Conservation (phyloP, 1,140 invertebrate species). For the Elysia chlorotica region DNA sequence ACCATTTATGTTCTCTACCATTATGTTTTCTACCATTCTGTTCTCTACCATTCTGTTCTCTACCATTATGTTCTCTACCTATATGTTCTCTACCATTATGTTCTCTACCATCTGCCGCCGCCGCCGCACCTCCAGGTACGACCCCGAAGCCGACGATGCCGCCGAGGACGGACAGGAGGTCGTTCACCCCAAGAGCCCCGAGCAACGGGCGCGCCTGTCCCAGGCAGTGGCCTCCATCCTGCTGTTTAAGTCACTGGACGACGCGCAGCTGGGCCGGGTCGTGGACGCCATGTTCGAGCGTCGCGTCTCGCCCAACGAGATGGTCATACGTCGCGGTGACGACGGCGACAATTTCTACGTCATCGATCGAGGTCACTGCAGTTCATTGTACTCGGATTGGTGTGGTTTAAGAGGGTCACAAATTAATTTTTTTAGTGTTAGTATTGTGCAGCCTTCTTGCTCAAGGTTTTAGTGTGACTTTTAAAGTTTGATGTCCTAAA, state of each 20-base stretch:
- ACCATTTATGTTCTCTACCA: too few relatives aligned
- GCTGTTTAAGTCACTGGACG: slow-evolving; percentile 87
- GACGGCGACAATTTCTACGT: slow-evolving; percentile 69
- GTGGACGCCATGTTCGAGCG: slow-evolving; percentile 98
- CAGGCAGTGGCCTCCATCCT: slow-evolving; percentile 93
- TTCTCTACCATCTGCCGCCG: too few relatives aligned
- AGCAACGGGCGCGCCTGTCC: slow-evolving; percentile 83
- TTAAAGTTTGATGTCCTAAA: too few relatives aligned
- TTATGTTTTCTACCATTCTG: too few relatives aligned
- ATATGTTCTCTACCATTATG: too few relatives aligned
- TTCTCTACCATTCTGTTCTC: too few relatives aligned
- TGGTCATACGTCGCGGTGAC: slow-evolving; percentile 93
- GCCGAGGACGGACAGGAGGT: slow-evolving; percentile 74
- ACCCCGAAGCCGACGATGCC: slow-evolving; percentile 87
- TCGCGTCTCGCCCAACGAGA: slow-evolving; percentile 74
- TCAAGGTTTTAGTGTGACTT: too few relatives aligned
- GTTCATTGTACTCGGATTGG: too few relatives aligned
- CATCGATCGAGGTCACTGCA: slow-evolving; percentile 67
- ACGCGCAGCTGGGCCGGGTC: slow-evolving; percentile 79
- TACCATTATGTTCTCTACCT: too few relatives aligned
- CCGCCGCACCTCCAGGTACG: slow-evolving; percentile 73
- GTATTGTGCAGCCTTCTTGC: too few relatives aligned
- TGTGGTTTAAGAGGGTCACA: too few relatives aligned
- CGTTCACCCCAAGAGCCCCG: slow-evolving; percentile 66
- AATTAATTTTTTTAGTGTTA: too few relatives aligned